Base-by-base conservation (phyloP, 2,888 invertebrate species). In the Hylaea fasciaria region DNA sequence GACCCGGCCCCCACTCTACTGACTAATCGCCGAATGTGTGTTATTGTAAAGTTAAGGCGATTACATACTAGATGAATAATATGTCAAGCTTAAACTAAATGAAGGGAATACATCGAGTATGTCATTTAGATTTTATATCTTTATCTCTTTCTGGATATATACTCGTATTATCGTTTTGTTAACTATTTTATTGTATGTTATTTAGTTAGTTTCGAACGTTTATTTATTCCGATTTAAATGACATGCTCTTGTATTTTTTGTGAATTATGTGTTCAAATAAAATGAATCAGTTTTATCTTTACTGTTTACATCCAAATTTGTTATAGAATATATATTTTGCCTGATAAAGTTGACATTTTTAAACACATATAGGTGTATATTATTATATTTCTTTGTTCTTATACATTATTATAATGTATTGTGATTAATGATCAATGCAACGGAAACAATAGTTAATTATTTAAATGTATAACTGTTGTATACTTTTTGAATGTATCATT, bases 221-320 rank as follows among this genome's bases (percentile, higher is more conserved):
- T 57, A 44, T 57, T 57, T 57, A 44, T 55, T 47, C 22, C 43
- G 3, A 57, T 64, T 71, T 76, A 68, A 75, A 77, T 71, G 65
- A 60, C 81, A 81, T 74, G 80, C 82, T 82, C 80, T 71, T 77
- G 69, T 69, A 68, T 22, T 67, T 69, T 76, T 78, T 77, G 81
- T 82, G 78, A 87, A 83, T 80, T 81, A 87, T 88, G 89, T 89
- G 89, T 89, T 89, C 89, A 89, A 66, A 65, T 78, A 71, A 74
- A 68, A 69, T 71, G 76, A 80, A 81, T 75, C 76, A 78, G 78
- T 84, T 82, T 78, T 82, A 80, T 76, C 68, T 74, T 71, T 75
- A 73, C 80, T 82, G 80, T 83, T 82, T 76, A 82, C 74, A 80
- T 72, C 76, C 74, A 77, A 80, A 76, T 74, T 64, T 54, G 75